Evolutionary conservation across 2,888 invertebrate species (phyloP), one percentile per base, ranked within the genome.

Genomic region (Drosophila sordidula): DNA sequence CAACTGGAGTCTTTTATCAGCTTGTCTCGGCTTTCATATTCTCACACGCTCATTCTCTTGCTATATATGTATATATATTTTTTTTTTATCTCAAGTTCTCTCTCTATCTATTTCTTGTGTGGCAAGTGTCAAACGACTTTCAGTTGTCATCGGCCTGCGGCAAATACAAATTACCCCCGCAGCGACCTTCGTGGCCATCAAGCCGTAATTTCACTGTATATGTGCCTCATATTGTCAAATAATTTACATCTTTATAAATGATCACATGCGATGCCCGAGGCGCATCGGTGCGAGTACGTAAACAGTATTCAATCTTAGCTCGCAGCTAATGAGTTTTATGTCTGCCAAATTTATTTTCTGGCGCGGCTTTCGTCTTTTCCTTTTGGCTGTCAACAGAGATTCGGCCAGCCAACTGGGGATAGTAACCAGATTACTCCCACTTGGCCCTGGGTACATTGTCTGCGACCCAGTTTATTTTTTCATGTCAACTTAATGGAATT

Each of bases 401-500:
- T 82, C 84, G 50, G 69, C 32, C 50, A 42, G 41, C 45, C 67
- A 73, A 58, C 74, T 68, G 69, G 69, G 69, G 59, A 73, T 73
- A 69, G 59, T 69, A 75, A 75, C 68, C 49, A 75, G 77, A 78
- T 75, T 75, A 64, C 69, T 69, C 34, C 42, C 34, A 56, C 55
- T 72, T 46, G 41, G 11, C 25, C 22, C 12, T 12, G 55, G 38
- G 56, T 39, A 11, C 32, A 32, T 65, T 75, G 52, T 45, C 47
- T 51, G 71, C 34, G 64, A 39, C 61, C 54, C 29, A 58, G 62
- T 41, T 47, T 66, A 39, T 52, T 62, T 47, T 54, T 59, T 22
- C 57, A 51, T 78, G 50, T 69, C 76, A 59, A 69, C 70, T 58
- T 87, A 84, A 84, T 88, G 81, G 81, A 89, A 85, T 85, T 83